phyloP scores from a whole-genome alignment of 2,888 invertebrate species.

The Platerodrilus igneus region DNA sequence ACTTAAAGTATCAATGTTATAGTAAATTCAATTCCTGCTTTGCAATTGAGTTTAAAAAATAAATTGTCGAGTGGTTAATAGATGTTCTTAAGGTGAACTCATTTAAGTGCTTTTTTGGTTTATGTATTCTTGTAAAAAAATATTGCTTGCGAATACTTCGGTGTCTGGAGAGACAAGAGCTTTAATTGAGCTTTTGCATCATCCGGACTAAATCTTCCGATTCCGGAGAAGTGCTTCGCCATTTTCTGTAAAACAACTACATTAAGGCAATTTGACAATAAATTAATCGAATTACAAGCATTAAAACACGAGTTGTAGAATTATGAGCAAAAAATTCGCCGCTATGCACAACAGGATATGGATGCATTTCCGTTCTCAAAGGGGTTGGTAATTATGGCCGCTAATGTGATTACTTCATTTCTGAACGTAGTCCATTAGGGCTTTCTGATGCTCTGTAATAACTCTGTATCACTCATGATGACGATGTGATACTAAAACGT shows the following conservation, averaged over 20 bases:
- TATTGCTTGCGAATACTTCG: not conserved
- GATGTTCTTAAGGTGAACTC: too few species aligned
- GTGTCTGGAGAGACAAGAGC: constrained; percentile 2
- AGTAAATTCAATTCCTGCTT: too few species aligned
- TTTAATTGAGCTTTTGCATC: constrained; percentile 26
- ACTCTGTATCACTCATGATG: constrained; percentile 46
- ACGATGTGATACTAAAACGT: constrained; percentile 28
- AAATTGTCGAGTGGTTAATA: too few species aligned
- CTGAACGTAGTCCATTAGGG: constrained; percentile 50
- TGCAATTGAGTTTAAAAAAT: too few species aligned
- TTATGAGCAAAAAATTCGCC: constrained; percentile 31
- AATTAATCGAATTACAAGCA: constrained; percentile 49
- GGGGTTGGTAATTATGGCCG: constrained; percentile 60
- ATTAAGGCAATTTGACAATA: constrained; percentile 49
- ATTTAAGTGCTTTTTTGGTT: not conserved
- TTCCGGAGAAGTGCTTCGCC: constrained; percentile 36
- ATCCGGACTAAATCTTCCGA: constrained; percentile 36
- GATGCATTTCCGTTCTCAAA: constrained; percentile 65
- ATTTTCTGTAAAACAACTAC: constrained; percentile 45
- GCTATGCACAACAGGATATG: constrained; percentile 56
- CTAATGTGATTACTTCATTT: constrained; percentile 61
- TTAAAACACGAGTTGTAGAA: constrained; percentile 43
- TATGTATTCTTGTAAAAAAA: not conserved
- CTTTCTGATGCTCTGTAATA: constrained; percentile 44
- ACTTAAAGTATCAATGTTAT: too few species aligned